These are phyloP conservation scores for Gadopsis bispinosus DNA, from an alignment of 2,797 vertebrate species.

Conservation along the genomic window DNA sequence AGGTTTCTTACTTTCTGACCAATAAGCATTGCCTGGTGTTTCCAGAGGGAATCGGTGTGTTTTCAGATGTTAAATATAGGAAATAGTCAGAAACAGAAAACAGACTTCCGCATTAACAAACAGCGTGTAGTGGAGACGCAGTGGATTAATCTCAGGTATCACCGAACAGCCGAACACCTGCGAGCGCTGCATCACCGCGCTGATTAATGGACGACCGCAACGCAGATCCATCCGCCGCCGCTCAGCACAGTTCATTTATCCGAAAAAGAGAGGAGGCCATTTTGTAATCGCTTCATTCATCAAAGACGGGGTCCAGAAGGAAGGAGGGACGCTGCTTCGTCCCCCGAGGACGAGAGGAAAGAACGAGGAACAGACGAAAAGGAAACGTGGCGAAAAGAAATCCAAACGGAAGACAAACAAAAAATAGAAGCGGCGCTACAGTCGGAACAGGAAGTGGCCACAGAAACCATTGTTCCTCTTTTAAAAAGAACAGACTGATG, in stretches of 20 bases:
- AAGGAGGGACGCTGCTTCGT: slow-evolving; percentile 44
- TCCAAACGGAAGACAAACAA: slow-evolving; percentile 29
- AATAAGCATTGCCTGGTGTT: not conserved
- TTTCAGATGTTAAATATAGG: slow-evolving; percentile 42
- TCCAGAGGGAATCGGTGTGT: not conserved
- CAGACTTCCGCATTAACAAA: slow-evolving; percentile 31
- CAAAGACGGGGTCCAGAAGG: slow-evolving; percentile 59
- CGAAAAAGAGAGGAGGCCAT: slow-evolving; percentile 61
- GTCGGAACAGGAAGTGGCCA: slow-evolving; percentile 9
- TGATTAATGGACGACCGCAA: slow-evolving; percentile 63
- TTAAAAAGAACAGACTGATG: not conserved
- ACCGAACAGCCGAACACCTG: slow-evolving; percentile 79
- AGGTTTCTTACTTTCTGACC: slow-evolving; percentile 1
- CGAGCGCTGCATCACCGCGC: slow-evolving; percentile 59
- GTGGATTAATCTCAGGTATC: slow-evolving; percentile 73
- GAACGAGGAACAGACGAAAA: slow-evolving; percentile 2
- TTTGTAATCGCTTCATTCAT: slow-evolving; percentile 78
- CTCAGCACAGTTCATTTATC: slow-evolving; percentile 70
- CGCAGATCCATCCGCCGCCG: slow-evolving; percentile 56
- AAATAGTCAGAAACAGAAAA: slow-evolving; percentile 42
- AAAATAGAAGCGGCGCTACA: not conserved
- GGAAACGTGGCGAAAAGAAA: slow-evolving; percentile 37
- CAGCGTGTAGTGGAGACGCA: slow-evolving; percentile 21
- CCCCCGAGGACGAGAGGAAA: slow-evolving; percentile 57
- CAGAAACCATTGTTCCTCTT: not conserved